Evolutionary conservation across 2,797 vertebrate species (phyloP).

Genomic region (Gadopsis bispinosus): DNA sequence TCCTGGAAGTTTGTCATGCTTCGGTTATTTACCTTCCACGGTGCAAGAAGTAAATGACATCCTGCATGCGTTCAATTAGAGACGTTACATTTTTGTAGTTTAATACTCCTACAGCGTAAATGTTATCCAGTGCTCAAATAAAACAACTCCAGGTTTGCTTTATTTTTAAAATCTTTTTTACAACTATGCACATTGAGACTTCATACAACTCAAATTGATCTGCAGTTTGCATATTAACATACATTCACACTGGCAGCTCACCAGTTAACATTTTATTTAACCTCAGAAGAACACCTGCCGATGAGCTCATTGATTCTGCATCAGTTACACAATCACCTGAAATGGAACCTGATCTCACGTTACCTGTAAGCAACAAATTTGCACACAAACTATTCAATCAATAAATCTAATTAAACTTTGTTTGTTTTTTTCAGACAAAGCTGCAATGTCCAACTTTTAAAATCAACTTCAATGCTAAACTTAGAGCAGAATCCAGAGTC

Average conservation of each 20-base stretch:
- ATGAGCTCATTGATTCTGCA: neutral
- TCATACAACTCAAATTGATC: slow-evolving; percentile 14
- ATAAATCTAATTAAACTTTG: neutral
- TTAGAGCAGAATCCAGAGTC: neutral
- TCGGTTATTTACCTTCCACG: neutral
- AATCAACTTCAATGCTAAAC: neutral
- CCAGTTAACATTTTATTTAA: neutral
- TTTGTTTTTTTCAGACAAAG: neutral
- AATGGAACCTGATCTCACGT: slow-evolving; percentile 5
- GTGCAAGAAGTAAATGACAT: neutral
- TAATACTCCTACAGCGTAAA: neutral
- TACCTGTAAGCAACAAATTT: neutral
- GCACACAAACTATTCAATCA: neutral
- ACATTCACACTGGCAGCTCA: slow-evolving; percentile 34
- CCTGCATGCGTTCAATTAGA: neutral
- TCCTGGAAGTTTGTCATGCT: neutral
- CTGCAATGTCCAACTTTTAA: neutral
- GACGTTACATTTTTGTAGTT: neutral
- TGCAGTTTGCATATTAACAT: slow-evolving; percentile 37
- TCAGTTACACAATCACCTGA: slow-evolving; percentile 5
- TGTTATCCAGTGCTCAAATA: neutral
- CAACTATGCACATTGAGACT: slow-evolving; percentile 42
- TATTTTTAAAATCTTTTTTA: slow-evolving; percentile 53
- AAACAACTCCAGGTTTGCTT: slow-evolving; percentile 9
- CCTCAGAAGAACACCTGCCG: neutral